These are phyloP conservation scores for Hippocampus abdominalis DNA, from an alignment of 2,113 vertebrate genomes.

Conservation along the genomic window DNA sequence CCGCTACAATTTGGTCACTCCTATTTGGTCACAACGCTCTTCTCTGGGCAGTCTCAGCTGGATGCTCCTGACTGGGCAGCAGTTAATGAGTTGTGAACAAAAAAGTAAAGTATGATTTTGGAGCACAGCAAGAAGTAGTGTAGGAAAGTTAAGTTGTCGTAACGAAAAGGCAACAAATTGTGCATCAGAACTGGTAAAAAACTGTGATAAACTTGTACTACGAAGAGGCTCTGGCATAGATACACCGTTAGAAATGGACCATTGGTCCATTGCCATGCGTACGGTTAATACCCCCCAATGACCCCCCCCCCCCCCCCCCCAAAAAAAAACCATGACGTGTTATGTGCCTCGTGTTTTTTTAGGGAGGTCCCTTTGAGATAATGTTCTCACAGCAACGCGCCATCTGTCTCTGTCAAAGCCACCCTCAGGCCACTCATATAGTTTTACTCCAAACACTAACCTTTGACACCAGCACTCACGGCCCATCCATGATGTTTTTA, in stretches of 20 bases:
- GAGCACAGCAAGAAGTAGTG: too few species aligned
- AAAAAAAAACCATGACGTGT: not conserved
- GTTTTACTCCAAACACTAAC: slow-evolving; percentile 39
- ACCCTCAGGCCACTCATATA: slow-evolving; percentile 39
- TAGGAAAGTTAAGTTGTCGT: too few species aligned
- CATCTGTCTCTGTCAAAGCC: slow-evolving; percentile 17
- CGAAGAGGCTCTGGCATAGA: not conserved
- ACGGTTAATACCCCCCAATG: not conserved
- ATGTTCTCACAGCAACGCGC: not conserved
- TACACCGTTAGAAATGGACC: not conserved
- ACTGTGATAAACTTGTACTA: too few species aligned
- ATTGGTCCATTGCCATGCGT: not conserved
- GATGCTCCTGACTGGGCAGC: not conserved
- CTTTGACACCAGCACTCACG: slow-evolving; percentile 27
- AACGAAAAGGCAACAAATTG: too few species aligned
- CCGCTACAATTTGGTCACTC: too few species aligned
- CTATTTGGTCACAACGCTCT: too few species aligned
- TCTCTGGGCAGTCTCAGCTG: not conserved
- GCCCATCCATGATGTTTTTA: slow-evolving; percentile 51
- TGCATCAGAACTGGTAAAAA: too few species aligned
- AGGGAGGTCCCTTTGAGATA: not conserved
- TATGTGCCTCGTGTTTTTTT: not conserved
- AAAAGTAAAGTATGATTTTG: too few species aligned
- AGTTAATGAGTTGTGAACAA: too few species aligned
- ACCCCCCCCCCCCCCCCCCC: too few species aligned